Percentiles rank a stretch among this genome's conserved stretches.
Conservation (phyloP, 1,140 invertebrate species). For the Aricia agestis region DNA sequence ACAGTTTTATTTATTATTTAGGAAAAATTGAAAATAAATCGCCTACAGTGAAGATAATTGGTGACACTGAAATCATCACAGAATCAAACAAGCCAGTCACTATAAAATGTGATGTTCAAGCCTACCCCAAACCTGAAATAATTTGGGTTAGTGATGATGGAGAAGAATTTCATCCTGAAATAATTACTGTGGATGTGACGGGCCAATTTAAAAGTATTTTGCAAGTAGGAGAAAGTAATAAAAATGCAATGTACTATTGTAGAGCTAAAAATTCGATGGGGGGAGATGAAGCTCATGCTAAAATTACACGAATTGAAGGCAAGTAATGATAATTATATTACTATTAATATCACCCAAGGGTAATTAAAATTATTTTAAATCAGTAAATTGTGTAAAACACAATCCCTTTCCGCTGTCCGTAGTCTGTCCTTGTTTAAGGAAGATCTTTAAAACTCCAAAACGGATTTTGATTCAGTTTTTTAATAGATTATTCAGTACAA, state of each 20-base stretch:
- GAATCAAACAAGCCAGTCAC: conserved; percentile 28
- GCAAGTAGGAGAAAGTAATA: conserved; percentile 28
- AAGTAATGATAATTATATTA: background rate
- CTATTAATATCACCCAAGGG: no score
- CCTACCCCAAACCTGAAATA: conserved; percentile 40
- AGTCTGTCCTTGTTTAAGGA: background rate
- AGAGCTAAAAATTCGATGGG: conserved; percentile 31
- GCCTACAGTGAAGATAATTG: conserved; percentile 13
- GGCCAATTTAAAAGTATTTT: conserved; percentile 36
- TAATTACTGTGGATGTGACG: conserved; percentile 32
- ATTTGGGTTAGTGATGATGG: conserved; percentile 35
- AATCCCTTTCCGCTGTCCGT: background rate
- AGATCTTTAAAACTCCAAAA: background rate
- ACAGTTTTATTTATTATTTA: conserved; percentile 17
- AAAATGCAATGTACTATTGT: conserved; percentile 37
- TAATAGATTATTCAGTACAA: no score
- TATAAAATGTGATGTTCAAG: conserved; percentile 40
- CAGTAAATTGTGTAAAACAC: background rate
- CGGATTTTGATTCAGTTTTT: background rate
- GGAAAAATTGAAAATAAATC: background rate
- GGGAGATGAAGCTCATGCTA: conserved; percentile 17
- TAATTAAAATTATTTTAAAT: background rate
- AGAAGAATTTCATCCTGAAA: conserved; percentile 11
- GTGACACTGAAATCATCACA: conserved; percentile 20
- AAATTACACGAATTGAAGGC: conserved; percentile 22